These are phyloP conservation scores for Antedon mediterranea DNA, from an alignment of 53 echinoderm and acorn worm species.

Conservation along the genomic window DNA sequence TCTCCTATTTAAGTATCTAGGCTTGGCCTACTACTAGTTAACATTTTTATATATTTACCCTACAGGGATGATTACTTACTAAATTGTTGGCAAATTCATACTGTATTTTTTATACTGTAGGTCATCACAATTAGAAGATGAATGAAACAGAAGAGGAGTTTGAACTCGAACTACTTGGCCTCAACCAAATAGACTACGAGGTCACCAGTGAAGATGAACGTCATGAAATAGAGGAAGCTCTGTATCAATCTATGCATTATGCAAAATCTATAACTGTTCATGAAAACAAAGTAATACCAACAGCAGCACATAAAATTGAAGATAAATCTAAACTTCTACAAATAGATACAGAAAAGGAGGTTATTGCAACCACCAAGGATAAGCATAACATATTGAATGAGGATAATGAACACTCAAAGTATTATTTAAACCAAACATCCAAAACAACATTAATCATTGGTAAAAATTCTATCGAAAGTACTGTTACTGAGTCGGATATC, in stretches of 20 bases:
- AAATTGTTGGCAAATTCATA: too few relatives aligned
- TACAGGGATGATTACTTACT: too few relatives aligned
- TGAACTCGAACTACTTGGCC: neutral
- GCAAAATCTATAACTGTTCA: conserved; percentile 4
- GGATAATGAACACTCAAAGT: neutral
- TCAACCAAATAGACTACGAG: neutral
- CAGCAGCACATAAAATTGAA: neutral
- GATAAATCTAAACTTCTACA: neutral
- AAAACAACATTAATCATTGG: neutral
- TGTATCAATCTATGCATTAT: conserved; percentile 27
- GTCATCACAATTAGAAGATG: neutral
- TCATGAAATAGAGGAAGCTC: conserved; percentile 21
- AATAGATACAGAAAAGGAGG: neutral
- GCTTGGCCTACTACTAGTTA: too few relatives aligned
- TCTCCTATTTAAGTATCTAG: too few relatives aligned
- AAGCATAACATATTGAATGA: neutral
- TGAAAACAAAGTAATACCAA: neutral
- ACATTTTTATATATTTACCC: too few relatives aligned
- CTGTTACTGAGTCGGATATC: neutral
- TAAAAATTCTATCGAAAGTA: neutral
- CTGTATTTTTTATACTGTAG: too few relatives aligned
- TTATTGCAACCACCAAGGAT: neutral
- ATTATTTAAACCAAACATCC: neutral
- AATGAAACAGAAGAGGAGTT: neutral
- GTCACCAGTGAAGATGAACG: conserved; percentile 18